These are phyloP conservation scores for Serranus cabrilla DNA, from an alignment of 2,797 vertebrate genomes.

Conservation along the genomic window DNA sequence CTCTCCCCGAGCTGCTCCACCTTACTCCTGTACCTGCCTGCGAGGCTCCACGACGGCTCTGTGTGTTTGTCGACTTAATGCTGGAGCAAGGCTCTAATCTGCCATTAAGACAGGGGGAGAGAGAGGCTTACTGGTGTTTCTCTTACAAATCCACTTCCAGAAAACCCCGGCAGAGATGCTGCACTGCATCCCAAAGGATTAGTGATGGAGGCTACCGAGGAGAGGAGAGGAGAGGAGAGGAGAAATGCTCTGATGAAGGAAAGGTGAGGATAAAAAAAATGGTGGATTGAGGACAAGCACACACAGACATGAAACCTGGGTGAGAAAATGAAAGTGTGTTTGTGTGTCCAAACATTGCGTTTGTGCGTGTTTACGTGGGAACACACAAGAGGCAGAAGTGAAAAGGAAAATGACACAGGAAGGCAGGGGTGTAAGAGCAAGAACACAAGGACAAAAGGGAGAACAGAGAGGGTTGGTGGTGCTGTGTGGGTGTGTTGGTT, in stretches of 20 bases:
- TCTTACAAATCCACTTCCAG: constrained; percentile 86
- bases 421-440: constrained; percentile 47
- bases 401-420: constrained; percentile 56
- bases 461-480: constrained; percentile 23
- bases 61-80: constrained; percentile 80
- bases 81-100: constrained; percentile 80
- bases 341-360: constrained; percentile 27
- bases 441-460: constrained; percentile 43
- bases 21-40: constrained; percentile 76
- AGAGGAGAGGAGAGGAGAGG: not conserved
- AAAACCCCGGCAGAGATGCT: constrained; percentile 71
- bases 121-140: constrained; percentile 85
- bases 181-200: constrained; percentile 77
- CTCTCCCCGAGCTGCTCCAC: constrained; percentile 66
- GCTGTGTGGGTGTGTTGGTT: constrained; percentile 56
- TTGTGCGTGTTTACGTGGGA: constrained; percentile 36
- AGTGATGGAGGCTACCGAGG: constrained; percentile 51
- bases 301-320: not conserved
- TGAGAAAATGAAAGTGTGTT: constrained; percentile 13
- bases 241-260: constrained; percentile 30
- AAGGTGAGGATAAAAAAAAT: constrained; percentile 27
- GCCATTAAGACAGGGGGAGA: constrained; percentile 81
- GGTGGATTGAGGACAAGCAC: constrained; percentile 6
- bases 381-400: constrained; percentile 38
- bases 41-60: constrained; percentile 46